Conservation (phyloP, 1,140 invertebrate genomes). For the Drosophila setifemur region DNA sequence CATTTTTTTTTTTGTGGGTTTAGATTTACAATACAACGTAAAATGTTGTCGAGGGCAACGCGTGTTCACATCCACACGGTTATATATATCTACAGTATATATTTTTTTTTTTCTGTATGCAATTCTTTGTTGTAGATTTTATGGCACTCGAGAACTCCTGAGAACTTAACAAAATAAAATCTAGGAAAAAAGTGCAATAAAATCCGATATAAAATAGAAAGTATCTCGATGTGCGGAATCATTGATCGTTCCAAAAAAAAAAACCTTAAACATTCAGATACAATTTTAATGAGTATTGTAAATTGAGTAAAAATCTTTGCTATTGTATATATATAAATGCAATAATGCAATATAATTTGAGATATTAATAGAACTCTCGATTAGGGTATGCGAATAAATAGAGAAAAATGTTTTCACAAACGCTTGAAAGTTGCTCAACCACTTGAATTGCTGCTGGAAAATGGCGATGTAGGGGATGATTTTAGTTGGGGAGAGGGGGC, state of each 20-base stretch:
- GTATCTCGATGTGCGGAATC: too few relatives aligned
- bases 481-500: background rate
- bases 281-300: too few relatives aligned
- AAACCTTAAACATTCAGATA: too few relatives aligned
- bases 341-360: too few relatives aligned
- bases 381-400: too few relatives aligned
- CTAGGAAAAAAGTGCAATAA: background rate
- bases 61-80: slow-evolving; percentile 8
- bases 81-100: background rate
- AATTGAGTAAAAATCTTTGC: too few relatives aligned
- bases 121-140: slow-evolving; percentile 43
- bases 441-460: slow-evolving; percentile 20
- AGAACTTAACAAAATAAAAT: slow-evolving; percentile 10
- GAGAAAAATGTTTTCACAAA: too few relatives aligned
- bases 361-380: too few relatives aligned
- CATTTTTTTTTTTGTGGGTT: slow-evolving; percentile 25
- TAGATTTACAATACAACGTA: slow-evolving; percentile 71
- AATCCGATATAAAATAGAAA: too few relatives aligned
- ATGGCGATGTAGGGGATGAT: background rate
- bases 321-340: too few relatives aligned
- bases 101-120: slow-evolving; percentile 11
- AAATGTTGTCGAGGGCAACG: slow-evolving; percentile 44
- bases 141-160: slow-evolving; percentile 34
- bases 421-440: slow-evolving; percentile 51
- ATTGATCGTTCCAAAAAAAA: too few relatives aligned